Conservation (phyloP, 2,113 vertebrate genomes). For the Apistogramma diplotaenia region DNA sequence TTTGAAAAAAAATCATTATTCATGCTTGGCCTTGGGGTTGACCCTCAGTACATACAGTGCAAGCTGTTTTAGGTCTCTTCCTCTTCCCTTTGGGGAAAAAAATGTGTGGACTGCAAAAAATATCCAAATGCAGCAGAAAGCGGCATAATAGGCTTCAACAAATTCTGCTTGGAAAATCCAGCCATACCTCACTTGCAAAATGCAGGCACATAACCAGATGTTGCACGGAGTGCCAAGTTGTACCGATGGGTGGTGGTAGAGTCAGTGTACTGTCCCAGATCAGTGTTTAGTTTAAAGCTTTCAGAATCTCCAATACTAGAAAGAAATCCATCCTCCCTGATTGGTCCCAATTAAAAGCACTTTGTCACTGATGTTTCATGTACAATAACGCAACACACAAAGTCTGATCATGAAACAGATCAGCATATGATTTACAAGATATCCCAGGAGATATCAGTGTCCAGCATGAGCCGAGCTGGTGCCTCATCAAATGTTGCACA, state of each 20-base stretch:
- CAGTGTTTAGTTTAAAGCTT: background rate
- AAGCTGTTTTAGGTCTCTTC: background rate
- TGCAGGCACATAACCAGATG: background rate
- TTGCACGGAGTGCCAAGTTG: background rate
- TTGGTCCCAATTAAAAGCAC: background rate
- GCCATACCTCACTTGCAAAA: background rate
- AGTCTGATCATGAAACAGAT: constrained; percentile 14
- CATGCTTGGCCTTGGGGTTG: background rate
- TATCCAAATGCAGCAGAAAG: background rate
- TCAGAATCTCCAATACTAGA: background rate
- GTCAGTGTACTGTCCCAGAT: background rate
- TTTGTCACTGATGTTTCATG: background rate
- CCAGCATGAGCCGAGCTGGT: constrained; percentile 5
- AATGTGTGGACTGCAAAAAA: background rate
- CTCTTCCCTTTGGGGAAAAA: background rate
- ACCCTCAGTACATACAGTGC: background rate
- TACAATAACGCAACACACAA: constrained; percentile 15
- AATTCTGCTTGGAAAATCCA: background rate
- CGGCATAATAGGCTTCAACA: background rate
- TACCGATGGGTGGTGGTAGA: background rate
- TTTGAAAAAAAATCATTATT: background rate
- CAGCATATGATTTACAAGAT: constrained; percentile 12
- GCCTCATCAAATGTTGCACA: constrained; percentile 21
- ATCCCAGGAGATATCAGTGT: constrained; percentile 17
- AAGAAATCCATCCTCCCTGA: background rate